Evolutionary conservation across 2,888 invertebrate species (phyloP).

Genomic region (Linnaemya vulpina): DNA sequence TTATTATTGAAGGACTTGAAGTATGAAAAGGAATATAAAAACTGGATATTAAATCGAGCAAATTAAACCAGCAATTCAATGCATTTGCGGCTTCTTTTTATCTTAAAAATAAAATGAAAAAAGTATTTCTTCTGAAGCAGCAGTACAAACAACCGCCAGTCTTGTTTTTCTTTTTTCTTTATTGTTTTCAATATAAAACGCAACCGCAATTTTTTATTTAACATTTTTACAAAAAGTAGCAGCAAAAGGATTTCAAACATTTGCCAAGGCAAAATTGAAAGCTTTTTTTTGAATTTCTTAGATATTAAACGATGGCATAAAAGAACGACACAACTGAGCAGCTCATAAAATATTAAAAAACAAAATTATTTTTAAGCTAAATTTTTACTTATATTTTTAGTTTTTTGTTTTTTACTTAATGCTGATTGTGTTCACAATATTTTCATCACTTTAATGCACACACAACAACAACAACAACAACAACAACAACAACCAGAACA

Average conservation of each 20-base stretch:
- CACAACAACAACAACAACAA: background rate
- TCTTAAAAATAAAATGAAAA: no score
- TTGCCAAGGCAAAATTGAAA: background rate
- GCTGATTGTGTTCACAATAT: conserved; percentile 50
- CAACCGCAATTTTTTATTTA: no score
- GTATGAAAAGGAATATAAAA: background rate
- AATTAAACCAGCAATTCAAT: conserved; percentile 12
- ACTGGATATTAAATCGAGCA: conserved; percentile 30
- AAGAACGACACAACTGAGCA: conserved; percentile 35
- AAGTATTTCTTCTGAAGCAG: no score
- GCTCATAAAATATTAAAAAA: conserved; percentile 26
- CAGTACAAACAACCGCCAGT: no score
- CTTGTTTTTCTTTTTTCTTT: no score
- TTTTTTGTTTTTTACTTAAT: conserved; percentile 37
- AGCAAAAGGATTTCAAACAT: background rate
- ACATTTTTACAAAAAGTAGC: no score
- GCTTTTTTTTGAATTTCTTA: background rate
- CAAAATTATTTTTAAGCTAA: conserved; percentile 5
- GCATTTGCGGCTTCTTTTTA: background rate
- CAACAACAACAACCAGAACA: conserved; percentile 48
- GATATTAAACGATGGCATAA: background rate
- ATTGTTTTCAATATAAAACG: no score
- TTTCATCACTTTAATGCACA: conserved; percentile 62
- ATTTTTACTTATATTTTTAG: background rate
- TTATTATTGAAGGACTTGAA: conserved; percentile 6